Percentiles rank a stretch among this genome's conserved stretches.
Evolutionary conservation across 2,797 vertebrate genomes (phyloP).

Genomic region (Sphenopsis melanotis): DNA sequence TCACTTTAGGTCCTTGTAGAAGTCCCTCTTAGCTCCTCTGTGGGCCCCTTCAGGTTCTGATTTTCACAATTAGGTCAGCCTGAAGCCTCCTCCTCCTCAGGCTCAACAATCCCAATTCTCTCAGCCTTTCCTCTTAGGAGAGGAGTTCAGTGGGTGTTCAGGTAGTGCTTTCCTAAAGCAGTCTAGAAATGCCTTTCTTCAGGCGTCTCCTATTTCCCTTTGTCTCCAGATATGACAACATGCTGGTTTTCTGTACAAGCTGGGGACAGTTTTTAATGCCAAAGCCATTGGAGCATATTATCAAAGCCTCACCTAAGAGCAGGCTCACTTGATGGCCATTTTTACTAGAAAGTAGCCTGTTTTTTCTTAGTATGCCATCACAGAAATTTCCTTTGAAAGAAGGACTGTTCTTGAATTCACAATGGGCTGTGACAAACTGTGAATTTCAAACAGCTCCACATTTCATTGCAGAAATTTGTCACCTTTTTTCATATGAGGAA

Average conservation of each 20-base stretch:
- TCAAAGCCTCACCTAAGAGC: not conserved
- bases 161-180: not conserved
- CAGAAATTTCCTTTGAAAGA: slow-evolving; percentile 11
- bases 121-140: not conserved
- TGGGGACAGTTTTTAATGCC: not conserved
- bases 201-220: not conserved
- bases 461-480: not conserved
- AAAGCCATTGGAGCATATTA: not conserved
- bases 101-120: not conserved
- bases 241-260: not conserved
- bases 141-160: not conserved
- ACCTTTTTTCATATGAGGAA: not conserved
- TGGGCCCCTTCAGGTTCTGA: not conserved
- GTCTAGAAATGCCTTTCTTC: not conserved
- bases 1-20: not conserved
- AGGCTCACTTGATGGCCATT: not conserved
- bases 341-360: not conserved
- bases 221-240: not conserved
- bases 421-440: not conserved
- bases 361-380: not conserved
- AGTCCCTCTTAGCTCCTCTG: not conserved
- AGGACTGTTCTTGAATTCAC: not conserved
- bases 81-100: not conserved
- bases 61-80: not conserved
- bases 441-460: slow-evolving; percentile 19